These are phyloP conservation scores for Rhinoptilus africanus DNA, from an alignment of 2,113 vertebrate genomes.

Conservation along the genomic window DNA sequence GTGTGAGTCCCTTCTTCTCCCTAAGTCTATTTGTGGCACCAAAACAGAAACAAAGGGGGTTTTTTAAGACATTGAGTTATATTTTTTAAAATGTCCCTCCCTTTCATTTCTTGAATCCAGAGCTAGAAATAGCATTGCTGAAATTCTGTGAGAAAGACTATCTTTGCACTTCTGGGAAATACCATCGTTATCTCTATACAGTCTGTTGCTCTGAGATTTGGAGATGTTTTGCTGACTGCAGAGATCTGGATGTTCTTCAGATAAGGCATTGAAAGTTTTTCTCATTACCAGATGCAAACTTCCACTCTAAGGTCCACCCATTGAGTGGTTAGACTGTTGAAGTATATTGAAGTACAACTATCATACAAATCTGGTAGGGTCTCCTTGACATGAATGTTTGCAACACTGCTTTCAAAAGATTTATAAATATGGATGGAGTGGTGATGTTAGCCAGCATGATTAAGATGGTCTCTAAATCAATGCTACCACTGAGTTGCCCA, in stretches of 20 bases:
- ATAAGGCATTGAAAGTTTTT: slow-evolving; percentile 16
- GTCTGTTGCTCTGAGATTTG: neutral
- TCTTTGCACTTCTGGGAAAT: neutral
- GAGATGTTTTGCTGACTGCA: slow-evolving; percentile 23
- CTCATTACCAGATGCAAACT: slow-evolving; percentile 8
- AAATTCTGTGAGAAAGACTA: neutral
- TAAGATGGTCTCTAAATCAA: neutral
- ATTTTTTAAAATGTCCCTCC: neutral
- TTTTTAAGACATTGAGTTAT: neutral
- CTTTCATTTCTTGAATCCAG: neutral
- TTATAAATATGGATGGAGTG: neutral
- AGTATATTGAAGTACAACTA: neutral
- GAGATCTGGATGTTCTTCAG: slow-evolving; percentile 10
- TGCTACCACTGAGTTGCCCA: neutral
- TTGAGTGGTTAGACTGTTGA: neutral
- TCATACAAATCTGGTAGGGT: neutral
- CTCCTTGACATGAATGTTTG: neutral
- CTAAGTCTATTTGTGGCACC: neutral
- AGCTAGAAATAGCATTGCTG: neutral
- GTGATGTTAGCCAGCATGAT: neutral
- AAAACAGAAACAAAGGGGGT: neutral
- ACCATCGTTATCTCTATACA: neutral
- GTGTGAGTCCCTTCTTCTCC: neutral
- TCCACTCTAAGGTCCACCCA: neutral
- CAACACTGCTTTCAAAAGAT: neutral